Evolutionary conservation across 1,140 invertebrate genomes (phyloP), one percentile per base, ranked within the genome.

Genomic region (Drosophila orosa): DNA sequence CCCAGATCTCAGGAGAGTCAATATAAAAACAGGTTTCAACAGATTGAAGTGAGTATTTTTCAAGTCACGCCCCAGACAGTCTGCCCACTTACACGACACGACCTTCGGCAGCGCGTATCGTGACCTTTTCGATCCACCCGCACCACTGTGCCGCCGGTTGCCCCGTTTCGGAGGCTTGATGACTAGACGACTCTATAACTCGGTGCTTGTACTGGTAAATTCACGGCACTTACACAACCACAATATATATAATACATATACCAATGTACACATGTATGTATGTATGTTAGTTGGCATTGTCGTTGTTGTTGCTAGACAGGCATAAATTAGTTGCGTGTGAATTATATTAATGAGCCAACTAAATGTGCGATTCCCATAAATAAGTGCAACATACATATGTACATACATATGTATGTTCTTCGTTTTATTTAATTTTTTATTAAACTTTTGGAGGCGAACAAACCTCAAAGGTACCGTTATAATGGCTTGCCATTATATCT

Each of bases 251-350:
- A 47, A 13, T 5, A 25, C 12, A 24, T 13, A 45, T 45, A 13
- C 12, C 15, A 25, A 8, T 3, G 8, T 12, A 19, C 0, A 25
- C 0, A 5, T 27, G n/a, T n/a, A n/a, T n/a, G n/a, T n/a, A 27
- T 8, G 3, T 48, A 17, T 31, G 50, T 22, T 35, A 54, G 50
- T 35, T 54, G 31, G 25, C 22, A n/a, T 31, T 62, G 35, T 50
- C 47, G 17, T 52, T 75, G 42, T 74, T 71, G 50, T 50, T 75
- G 42, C 31, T 37, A 47, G 52, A 58, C 37, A 50, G 50, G 35
- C 52, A 75, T 50, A 74, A 65, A 66, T 73, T 55, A 79, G 62
- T 68, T 82, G 80, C 40, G 59, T 75, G 71, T 71, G 52, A 78
- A 76, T 71, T 66, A 55, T 71, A 71, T 68, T 74, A 74, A 82